Evolutionary conservation across 2,113 vertebrate genomes (phyloP).

Genomic region (Passerina amoena): DNA sequence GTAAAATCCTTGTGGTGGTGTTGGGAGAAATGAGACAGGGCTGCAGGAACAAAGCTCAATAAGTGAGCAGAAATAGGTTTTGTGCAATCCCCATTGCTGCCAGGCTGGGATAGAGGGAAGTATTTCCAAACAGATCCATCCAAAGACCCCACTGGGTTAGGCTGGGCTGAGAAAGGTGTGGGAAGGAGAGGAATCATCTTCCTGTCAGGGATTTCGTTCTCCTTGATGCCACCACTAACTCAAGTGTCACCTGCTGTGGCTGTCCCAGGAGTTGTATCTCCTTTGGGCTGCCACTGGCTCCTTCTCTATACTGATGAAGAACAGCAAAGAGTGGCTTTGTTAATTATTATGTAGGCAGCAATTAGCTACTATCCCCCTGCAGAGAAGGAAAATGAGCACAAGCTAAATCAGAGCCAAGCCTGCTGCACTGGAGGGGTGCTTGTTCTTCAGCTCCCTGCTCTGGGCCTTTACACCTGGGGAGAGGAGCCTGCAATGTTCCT

Average conservation of each 20-base stretch:
- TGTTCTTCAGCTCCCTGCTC: not conserved
- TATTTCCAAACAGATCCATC: not conserved
- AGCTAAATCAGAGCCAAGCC: not conserved
- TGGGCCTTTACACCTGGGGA: not conserved
- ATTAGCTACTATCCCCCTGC: not conserved
- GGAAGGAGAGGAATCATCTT: not conserved
- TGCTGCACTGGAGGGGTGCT: not conserved
- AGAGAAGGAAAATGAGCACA: not conserved
- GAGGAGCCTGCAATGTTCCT: not conserved
- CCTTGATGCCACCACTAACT: not conserved
- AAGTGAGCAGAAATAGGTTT: not conserved
- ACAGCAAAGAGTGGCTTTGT: not conserved
- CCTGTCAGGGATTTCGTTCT: not conserved
- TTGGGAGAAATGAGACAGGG: not conserved
- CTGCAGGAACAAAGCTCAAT: not conserved
- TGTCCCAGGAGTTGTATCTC: fast-evolving
- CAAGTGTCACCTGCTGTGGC: not conserved
- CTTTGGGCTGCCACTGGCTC: not conserved
- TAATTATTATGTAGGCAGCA: not conserved
- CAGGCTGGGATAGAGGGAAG: not conserved
- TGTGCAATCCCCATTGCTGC: not conserved
- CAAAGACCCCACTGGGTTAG: not conserved
- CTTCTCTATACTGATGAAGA: too few species aligned
- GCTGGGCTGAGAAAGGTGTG: not conserved
- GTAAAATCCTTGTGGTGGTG: not conserved